Percentiles rank a stretch among this genome's conserved stretches.
Conservation (phyloP, 2,113 vertebrate species). For the Mastomys natalensis region DNA sequence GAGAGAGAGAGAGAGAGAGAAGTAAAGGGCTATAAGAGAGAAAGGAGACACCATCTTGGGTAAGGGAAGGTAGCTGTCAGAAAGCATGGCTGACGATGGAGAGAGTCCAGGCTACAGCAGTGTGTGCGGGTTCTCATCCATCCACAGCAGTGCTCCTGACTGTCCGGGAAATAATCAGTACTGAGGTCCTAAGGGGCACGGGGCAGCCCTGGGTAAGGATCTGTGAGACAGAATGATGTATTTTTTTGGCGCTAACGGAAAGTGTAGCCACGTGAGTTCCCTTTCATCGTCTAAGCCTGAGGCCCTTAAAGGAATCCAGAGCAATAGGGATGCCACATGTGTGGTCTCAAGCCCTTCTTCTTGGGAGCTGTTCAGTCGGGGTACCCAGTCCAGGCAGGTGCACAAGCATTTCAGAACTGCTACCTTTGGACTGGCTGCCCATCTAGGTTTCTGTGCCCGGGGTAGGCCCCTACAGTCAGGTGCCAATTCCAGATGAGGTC, state of each 20-base stretch:
- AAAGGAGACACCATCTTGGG: background rate
- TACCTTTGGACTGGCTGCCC: background rate
- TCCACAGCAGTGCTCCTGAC: background rate
- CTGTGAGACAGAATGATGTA: background rate
- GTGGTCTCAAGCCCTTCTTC: background rate
- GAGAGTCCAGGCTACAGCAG: background rate
- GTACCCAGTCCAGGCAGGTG: background rate
- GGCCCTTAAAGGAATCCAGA: background rate
- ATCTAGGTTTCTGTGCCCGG: background rate
- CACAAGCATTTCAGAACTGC: background rate
- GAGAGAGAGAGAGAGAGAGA: too few species aligned
- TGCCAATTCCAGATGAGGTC: background rate
- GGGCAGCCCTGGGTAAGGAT: background rate
- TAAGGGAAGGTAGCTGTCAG: background rate
- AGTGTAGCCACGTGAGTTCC: background rate
- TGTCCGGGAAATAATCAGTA: background rate
- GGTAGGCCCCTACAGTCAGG: background rate
- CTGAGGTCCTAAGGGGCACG: background rate
- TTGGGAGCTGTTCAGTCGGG: background rate
- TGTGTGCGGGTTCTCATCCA: background rate
- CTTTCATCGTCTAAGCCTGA: background rate
- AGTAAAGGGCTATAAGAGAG: background rate
- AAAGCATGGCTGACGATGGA: background rate
- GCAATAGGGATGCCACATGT: background rate
- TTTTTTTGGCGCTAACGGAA: background rate